Conservation (phyloP, 2,113 vertebrate species). For the Uria aalge region DNA sequence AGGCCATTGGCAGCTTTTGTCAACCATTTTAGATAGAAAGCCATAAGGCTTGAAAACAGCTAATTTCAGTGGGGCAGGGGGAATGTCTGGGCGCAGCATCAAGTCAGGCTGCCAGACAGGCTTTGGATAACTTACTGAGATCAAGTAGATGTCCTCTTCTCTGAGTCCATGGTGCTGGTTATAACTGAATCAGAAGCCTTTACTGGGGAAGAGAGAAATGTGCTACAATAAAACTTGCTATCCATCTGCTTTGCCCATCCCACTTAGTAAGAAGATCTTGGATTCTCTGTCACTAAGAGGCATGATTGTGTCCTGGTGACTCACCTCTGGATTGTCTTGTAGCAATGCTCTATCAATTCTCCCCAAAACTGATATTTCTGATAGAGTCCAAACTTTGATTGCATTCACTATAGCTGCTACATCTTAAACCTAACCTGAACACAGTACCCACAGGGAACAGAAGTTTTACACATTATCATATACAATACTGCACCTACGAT, state of each 20-base stretch:
- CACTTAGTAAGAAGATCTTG: neutral
- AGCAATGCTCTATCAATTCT: neutral
- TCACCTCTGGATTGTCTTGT: neutral
- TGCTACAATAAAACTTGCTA: neutral
- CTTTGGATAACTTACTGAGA: neutral
- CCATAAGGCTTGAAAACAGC: neutral
- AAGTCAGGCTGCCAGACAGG: neutral
- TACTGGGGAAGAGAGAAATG: neutral
- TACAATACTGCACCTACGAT: neutral
- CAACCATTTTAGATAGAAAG: neutral
- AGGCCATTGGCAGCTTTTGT: neutral
- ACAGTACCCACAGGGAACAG: neutral
- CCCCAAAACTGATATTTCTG: neutral
- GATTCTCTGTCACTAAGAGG: neutral
- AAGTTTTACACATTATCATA: neutral
- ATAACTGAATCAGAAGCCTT: neutral
- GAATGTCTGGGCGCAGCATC: neutral
- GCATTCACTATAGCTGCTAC: neutral
- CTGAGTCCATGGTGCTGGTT: neutral
- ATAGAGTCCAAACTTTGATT: neutral
- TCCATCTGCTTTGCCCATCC: neutral
- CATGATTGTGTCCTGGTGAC: neutral
- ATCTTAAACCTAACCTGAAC: neutral
- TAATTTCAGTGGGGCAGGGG: rapidly evolving
- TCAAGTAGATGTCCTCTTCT: neutral